A percentile compares a stretch with the other conserved stretches of the same genome.
phyloP scores from a whole-genome alignment of 2,113 vertebrate genomes.

The Synchiropus splendidus region DNA sequence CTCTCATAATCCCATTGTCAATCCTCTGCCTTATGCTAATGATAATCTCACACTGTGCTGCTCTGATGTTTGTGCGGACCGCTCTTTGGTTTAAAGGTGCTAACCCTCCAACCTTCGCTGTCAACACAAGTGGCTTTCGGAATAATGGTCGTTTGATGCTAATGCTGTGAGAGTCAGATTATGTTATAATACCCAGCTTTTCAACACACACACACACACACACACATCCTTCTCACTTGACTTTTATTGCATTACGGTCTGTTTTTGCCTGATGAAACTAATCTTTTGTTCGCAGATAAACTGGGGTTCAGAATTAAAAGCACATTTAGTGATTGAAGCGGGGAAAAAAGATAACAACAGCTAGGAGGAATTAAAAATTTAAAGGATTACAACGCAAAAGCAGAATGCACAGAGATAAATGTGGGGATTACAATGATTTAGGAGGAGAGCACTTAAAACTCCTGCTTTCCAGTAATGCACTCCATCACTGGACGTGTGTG shows the following conservation, averaged over 20 bases:
- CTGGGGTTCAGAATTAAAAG: conserved; percentile 57
- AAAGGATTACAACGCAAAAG: conserved; percentile 69
- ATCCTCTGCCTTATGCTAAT: conserved; percentile 34
- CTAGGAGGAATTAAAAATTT: conserved; percentile 70
- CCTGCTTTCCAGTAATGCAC: conserved; percentile 70
- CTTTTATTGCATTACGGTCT: conserved; percentile 57
- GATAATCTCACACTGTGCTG: conserved; percentile 49
- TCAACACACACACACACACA: conserved; percentile 45
- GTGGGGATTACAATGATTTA: conserved; percentile 74
- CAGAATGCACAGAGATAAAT: conserved; percentile 73
- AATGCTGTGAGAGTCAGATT: conserved; percentile 57
- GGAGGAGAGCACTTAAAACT: conserved; percentile 66
- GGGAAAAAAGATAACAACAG: conserved; percentile 61
- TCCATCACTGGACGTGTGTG: conserved; percentile 49
- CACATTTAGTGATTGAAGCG: conserved; percentile 56
- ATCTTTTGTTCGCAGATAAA: conserved; percentile 69
- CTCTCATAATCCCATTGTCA: conserved; percentile 47
- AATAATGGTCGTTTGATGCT: conserved; percentile 53
- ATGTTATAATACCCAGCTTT: conserved; percentile 55
- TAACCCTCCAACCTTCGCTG: conserved; percentile 48
- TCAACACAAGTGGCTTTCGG: conserved; percentile 54
- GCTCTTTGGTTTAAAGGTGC: conserved; percentile 42
- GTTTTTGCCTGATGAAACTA: conserved; percentile 61
- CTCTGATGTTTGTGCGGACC: conserved; percentile 47
- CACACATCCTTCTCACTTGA: conserved; percentile 12